Conservation (phyloP, 2,888 invertebrate species). For the Polyommatus icarus region DNA sequence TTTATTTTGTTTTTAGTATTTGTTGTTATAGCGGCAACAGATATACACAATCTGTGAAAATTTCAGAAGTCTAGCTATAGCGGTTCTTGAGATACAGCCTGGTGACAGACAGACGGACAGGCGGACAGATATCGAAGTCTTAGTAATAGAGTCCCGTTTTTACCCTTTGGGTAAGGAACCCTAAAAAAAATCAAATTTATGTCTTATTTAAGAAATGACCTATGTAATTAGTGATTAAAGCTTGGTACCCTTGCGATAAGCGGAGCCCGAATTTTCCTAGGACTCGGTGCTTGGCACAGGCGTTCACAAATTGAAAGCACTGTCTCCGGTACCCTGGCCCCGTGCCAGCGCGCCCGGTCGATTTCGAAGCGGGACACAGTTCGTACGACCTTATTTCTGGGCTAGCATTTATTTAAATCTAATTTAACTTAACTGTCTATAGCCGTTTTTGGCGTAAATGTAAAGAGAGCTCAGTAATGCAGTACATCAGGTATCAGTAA, state of each 20-base stretch:
- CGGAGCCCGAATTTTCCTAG: slow-evolving; percentile 21
- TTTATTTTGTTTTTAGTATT: no score
- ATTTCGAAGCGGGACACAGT: slow-evolving; percentile 47
- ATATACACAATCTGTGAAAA: no score
- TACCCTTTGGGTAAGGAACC: no score
- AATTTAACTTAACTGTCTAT: slow-evolving; percentile 23
- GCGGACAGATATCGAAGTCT: no score
- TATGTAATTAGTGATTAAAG: slow-evolving; percentile 10
- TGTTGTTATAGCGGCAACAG: no score
- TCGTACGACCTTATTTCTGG: slow-evolving; percentile 35
- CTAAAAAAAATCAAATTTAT: no score
- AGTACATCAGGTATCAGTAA: not conserved
- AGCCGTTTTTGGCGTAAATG: slow-evolving; percentile 7
- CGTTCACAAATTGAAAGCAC: slow-evolving; percentile 56
- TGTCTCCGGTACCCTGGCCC: slow-evolving; percentile 55
- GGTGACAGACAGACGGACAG: no score
- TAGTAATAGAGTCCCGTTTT: no score
- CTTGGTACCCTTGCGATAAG: slow-evolving; percentile 8
- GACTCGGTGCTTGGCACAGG: slow-evolving; percentile 50
- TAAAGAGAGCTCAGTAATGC: not conserved
- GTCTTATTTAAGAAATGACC: no score
- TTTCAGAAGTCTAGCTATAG: no score
- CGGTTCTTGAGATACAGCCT: no score
- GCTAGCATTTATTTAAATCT: slow-evolving; percentile 30
- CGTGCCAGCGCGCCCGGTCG: slow-evolving; percentile 64